These are phyloP conservation scores for Serranus cabrilla DNA, from an alignment of 2,797 vertebrate species.

Conservation along the genomic window DNA sequence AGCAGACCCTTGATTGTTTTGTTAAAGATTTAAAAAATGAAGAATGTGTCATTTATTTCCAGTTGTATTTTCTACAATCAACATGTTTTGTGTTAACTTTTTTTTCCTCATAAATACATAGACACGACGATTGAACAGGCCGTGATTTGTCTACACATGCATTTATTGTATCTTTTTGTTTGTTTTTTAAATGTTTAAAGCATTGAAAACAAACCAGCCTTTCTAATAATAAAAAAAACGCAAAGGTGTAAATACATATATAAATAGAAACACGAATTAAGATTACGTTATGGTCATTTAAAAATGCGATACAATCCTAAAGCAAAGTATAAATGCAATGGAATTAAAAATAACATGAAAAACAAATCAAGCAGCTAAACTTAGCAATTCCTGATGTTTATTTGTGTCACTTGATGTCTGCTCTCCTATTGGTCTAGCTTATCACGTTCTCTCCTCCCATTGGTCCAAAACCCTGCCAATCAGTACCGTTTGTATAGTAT, in stretches of 20 bases:
- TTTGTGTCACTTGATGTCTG: not conserved
- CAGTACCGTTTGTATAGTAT: not conserved
- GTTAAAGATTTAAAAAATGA: slow-evolving; percentile 48
- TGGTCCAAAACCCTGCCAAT: slow-evolving; percentile 59
- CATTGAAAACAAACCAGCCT: too few relatives aligned
- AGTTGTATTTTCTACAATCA: not conserved
- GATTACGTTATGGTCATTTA: not conserved
- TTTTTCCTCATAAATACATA: too few relatives aligned
- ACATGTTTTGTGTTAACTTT: not conserved
- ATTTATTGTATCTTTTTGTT: too few relatives aligned
- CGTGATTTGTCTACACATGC: too few relatives aligned
- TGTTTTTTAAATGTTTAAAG: too few relatives aligned
- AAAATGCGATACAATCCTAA: not conserved
- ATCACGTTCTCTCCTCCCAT: slow-evolving; percentile 33
- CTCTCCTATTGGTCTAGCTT: slow-evolving; percentile 57
- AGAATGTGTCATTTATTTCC: not conserved
- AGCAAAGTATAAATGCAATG: not conserved
- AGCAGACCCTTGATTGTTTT: slow-evolving; percentile 22
- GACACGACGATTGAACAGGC: too few relatives aligned
- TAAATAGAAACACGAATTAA: too few relatives aligned
- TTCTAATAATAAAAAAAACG: not conserved
- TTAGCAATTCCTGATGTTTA: not conserved
- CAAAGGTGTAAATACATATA: not conserved
- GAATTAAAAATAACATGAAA: not conserved
- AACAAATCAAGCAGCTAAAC: not conserved